Evolutionary conservation across 2,888 invertebrate species (phyloP).

Genomic region (Macropis europaea): DNA sequence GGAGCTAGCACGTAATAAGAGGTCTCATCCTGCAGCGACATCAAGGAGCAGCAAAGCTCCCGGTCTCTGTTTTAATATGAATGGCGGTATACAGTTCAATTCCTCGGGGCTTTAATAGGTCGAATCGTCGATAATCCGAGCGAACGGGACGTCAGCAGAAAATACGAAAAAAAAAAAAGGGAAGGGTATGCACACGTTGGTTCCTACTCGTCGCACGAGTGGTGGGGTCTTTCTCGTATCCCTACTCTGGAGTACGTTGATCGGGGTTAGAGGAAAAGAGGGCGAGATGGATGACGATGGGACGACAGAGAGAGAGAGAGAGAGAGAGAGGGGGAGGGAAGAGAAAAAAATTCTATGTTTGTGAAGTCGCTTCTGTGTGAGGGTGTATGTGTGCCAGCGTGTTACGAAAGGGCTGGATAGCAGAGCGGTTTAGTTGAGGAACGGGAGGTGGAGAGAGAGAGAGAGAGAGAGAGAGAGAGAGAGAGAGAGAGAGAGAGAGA

Average conservation of each 20-base stretch:
- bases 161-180: conserved; percentile 26
- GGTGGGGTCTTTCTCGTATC: no score
- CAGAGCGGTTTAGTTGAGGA: no score
- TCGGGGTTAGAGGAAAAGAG: conserved; percentile 15
- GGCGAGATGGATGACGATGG: conserved; percentile 10
- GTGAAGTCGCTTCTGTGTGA: not conserved
- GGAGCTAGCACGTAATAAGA: conserved; percentile 58
- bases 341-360: conserved; percentile 24
- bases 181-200: not conserved
- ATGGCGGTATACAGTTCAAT: conserved; percentile 57
- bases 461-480: not conserved
- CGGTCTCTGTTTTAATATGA: conserved; percentile 57
- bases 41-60: conserved; percentile 40
- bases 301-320: not conserved
- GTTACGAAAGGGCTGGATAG: no score
- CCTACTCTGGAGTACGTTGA: conserved; percentile 20
- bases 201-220: no score
- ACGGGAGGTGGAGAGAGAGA: conserved; percentile 3
- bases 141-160: conserved; percentile 56
- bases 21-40: conserved; percentile 54
- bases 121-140: conserved; percentile 67
- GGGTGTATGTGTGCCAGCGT: not conserved
- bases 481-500: not conserved
- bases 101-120: conserved; percentile 65
- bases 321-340: conserved; percentile 35